Conservation (phyloP, 1,140 invertebrate genomes). For the Nautilus pompilius region DNA sequence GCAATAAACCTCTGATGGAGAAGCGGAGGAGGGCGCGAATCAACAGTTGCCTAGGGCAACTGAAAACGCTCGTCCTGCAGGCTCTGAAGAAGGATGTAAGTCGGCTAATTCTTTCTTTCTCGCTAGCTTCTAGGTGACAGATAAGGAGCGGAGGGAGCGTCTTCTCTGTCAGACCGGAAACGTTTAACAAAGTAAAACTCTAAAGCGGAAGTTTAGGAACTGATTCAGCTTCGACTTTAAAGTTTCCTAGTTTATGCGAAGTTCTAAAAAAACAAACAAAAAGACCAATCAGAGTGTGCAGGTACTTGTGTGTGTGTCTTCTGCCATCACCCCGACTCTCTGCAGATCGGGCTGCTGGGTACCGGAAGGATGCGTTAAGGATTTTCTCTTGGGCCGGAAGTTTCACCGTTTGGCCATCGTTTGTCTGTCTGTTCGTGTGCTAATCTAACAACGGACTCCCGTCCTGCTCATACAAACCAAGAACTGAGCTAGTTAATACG, state of each 20-base stretch:
- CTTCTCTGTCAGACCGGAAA: background rate
- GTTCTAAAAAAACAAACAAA: background rate
- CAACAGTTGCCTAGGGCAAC: conserved; percentile 81
- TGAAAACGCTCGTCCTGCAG: conserved; percentile 80
- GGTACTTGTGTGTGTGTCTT: too few species aligned
- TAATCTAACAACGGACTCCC: too few species aligned
- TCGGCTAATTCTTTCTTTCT: background rate
- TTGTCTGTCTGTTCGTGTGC: too few species aligned
- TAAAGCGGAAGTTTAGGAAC: background rate
- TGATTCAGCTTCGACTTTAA: background rate
- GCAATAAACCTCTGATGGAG: conserved; percentile 89
- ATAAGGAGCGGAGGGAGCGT: background rate
- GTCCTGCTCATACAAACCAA: too few species aligned
- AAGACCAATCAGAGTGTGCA: too few species aligned
- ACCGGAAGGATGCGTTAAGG: too few species aligned
- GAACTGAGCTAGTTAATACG: too few species aligned
- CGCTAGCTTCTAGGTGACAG: background rate
- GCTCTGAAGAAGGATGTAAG: conserved; percentile 65
- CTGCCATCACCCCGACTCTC: too few species aligned
- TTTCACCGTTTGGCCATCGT: too few species aligned
- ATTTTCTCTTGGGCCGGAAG: too few species aligned
- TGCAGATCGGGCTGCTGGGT: too few species aligned
- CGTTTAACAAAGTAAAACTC: background rate
- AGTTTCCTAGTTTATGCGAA: background rate
- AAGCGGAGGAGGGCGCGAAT: conserved; percentile 81